These are phyloP conservation scores for Gadus chalcogrammus DNA, from an alignment of 2,113 vertebrate genomes.

Conservation along the genomic window DNA sequence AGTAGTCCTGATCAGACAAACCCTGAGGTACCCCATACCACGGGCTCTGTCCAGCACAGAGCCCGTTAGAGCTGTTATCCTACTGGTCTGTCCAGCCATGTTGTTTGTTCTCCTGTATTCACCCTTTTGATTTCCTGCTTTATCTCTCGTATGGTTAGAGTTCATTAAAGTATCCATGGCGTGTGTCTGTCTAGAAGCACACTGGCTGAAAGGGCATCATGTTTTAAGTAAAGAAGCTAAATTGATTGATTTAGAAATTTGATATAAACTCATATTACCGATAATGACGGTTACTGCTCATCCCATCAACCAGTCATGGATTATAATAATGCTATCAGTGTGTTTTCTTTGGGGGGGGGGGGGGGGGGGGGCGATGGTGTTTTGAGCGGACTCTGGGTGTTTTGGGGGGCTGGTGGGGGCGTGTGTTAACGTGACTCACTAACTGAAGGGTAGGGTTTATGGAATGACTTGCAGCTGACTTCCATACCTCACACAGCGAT, in stretches of 20 bases:
- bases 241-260: not conserved
- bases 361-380: conserved; percentile 82
- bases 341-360: conserved; percentile 77
- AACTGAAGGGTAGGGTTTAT: conserved; percentile 98
- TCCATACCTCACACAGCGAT: conserved; percentile 99
- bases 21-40: conserved; percentile 93
- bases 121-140: conserved; percentile 40
- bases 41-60: conserved; percentile 46
- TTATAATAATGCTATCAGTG: conserved; percentile 96
- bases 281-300: too few relatives aligned
- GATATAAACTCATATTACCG: conserved; percentile 49
- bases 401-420: conserved; percentile 63
- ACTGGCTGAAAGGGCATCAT: not conserved
- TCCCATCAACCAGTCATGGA: conserved; percentile 47
- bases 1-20: conserved; percentile 98
- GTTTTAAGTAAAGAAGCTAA: not conserved
- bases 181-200: not conserved
- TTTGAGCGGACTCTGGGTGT: conserved; percentile 74
- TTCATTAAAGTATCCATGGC: not conserved
- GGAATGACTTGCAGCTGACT: conserved; percentile 99
- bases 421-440: conserved; percentile 63
- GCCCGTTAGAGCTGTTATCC: conserved; percentile 46
- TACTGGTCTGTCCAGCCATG: conserved; percentile 25
- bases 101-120: conserved; percentile 45
- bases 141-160: not conserved